Conservation (phyloP, 2,113 vertebrate genomes). For the Ondatra zibethicus region DNA sequence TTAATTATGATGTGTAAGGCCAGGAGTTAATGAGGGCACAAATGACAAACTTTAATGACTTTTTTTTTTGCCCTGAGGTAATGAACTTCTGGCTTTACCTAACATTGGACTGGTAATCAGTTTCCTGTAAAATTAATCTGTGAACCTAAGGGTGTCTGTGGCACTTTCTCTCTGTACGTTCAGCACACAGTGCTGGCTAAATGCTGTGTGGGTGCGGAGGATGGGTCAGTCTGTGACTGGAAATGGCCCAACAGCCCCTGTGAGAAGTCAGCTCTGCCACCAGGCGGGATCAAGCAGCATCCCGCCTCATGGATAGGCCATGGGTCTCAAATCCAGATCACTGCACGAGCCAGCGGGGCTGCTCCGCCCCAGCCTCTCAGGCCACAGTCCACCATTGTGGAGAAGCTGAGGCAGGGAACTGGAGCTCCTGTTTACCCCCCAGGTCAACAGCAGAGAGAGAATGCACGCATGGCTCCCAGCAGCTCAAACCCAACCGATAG, state of each 20-base stretch:
- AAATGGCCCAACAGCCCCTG: neutral
- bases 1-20: conserved; percentile 76
- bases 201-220: fast-evolving
- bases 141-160: fast-evolving
- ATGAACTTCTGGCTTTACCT: neutral
- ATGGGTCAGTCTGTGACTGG: neutral
- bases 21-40: conserved; percentile 56
- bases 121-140: neutral
- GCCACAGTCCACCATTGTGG: neutral
- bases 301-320: neutral
- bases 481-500: neutral
- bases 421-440: neutral
- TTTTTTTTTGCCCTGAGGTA: conserved; percentile 60
- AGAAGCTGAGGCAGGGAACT: neutral
- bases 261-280: fast-evolving
- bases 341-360: fast-evolving
- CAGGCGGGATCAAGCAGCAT: fast-evolving
- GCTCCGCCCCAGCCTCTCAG: neutral
- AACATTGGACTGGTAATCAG: neutral
- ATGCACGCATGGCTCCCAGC: neutral
- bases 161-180: fast-evolving
- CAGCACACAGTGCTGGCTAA: fast-evolving
- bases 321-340: fast-evolving
- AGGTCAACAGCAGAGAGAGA: neutral
- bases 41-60: neutral